Percentiles rank a stretch among this genome's conserved stretches.
Evolutionary conservation across 2,888 invertebrate species (phyloP).

Genomic region (Cheilosia urbana): DNA sequence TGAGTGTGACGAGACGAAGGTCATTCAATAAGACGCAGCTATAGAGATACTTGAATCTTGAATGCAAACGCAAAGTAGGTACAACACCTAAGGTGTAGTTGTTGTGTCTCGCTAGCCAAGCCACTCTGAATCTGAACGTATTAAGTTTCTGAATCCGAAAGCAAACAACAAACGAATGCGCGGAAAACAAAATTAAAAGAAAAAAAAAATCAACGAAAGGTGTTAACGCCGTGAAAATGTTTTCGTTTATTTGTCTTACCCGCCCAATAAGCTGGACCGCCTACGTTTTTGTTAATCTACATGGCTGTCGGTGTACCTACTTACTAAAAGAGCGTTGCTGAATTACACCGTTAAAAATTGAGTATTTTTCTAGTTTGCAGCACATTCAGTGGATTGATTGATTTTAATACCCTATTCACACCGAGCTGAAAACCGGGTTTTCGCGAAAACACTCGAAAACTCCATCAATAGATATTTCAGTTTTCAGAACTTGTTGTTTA

Average conservation of each 20-base stretch:
- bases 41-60: slow-evolving; percentile 50
- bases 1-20: slow-evolving; percentile 66
- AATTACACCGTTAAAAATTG: slow-evolving; percentile 52
- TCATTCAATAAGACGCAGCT: slow-evolving; percentile 56
- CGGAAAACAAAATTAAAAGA: slow-evolving; percentile 11
- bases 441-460: too few species aligned
- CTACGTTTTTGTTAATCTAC: slow-evolving; percentile 49
- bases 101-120: slow-evolving; percentile 36
- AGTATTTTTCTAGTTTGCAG: slow-evolving; percentile 13
- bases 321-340: slow-evolving; percentile 41
- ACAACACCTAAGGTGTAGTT: slow-evolving; percentile 7
- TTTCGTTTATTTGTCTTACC: slow-evolving; percentile 51
- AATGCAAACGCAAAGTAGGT: slow-evolving; percentile 43
- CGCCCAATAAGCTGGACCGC: slow-evolving; percentile 58
- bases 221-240: slow-evolving; percentile 65
- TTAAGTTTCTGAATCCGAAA: slow-evolving; percentile 56
- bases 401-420: too few species aligned
- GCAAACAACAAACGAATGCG: slow-evolving; percentile 10
- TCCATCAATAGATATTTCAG: too few species aligned
- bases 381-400: too few species aligned
- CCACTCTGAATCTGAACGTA: slow-evolving; percentile 18
- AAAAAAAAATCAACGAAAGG: slow-evolving; percentile 45
- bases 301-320: slow-evolving; percentile 17
- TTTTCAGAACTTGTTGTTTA: too few species aligned
- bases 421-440: too few species aligned